These are phyloP conservation scores for Clarias fuscus DNA, from an alignment of 2,797 vertebrate species.

Conservation along the genomic window DNA sequence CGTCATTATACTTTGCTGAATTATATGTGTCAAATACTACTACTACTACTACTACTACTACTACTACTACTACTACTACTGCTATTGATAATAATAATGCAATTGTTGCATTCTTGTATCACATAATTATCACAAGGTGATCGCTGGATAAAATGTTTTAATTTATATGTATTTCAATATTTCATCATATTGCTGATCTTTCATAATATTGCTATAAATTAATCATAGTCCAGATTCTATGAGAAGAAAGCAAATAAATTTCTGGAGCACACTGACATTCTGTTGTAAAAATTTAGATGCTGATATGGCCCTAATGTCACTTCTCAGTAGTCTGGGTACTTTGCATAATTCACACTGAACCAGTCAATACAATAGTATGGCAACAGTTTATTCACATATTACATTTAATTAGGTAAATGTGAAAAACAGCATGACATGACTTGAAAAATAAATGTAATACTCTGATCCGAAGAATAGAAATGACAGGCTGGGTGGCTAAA, in stretches of 20 bases:
- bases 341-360: constrained; percentile 19
- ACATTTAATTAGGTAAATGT: constrained; percentile 15
- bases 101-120: not conserved
- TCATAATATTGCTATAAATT: not conserved
- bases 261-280: not conserved
- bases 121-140: not conserved
- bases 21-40: not conserved
- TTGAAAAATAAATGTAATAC: constrained; percentile 6
- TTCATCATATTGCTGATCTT: not conserved
- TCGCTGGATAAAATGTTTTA: not conserved
- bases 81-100: not conserved
- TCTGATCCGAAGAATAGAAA: constrained; percentile 29
- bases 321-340: constrained; percentile 22
- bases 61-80: not conserved
- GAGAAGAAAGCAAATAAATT: not conserved
- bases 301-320: not conserved
- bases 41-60: not conserved
- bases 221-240: not conserved
- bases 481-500: constrained; percentile 13
- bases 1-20: not conserved
- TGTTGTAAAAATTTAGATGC: not conserved
- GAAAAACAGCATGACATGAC: constrained; percentile 11
- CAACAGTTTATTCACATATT: constrained; percentile 24
- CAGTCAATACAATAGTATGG: constrained; percentile 22
- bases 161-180: not conserved